A percentile compares a stretch with the other conserved stretches of the same genome.
These are phyloP conservation scores for Psittacara wagleri DNA, from an alignment of 2,113 vertebrate species.

Conservation along the genomic window DNA sequence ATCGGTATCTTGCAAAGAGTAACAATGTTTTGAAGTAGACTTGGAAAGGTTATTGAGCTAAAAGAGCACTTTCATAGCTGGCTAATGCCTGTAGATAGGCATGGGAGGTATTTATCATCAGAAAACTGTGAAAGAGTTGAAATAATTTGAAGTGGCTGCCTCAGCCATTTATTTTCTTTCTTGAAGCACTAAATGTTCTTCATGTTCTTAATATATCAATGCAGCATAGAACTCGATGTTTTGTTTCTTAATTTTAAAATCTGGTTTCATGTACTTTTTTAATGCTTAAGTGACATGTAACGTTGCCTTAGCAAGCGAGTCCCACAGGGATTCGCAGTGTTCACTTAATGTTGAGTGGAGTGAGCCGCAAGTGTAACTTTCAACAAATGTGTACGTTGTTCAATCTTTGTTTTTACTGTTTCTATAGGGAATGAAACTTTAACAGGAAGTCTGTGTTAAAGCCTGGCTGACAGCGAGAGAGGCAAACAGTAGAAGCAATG, in stretches of 20 bases:
- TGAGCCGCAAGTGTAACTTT: background rate
- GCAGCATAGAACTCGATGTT: background rate
- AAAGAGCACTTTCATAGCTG: background rate
- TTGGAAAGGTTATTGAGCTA: background rate
- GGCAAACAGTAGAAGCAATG: conserved; percentile 49
- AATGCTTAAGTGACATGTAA: background rate
- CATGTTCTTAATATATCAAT: background rate
- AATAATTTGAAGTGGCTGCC: background rate
- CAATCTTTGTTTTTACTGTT: conserved; percentile 33
- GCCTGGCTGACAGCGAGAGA: conserved; percentile 9
- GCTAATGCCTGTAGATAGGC: background rate
- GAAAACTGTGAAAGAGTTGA: background rate
- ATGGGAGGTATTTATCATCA: background rate
- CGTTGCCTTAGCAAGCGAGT: background rate
- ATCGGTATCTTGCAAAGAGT: background rate
- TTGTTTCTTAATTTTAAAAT: background rate
- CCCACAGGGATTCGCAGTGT: background rate
- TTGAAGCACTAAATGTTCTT: background rate
- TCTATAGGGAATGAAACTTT: conserved; percentile 58
- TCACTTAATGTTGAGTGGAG: background rate
- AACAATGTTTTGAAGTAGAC: background rate
- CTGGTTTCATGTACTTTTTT: background rate
- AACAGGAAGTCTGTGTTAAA: conserved; percentile 3
- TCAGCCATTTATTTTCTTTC: background rate
- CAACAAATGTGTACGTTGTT: background rate